phyloP scores from a whole-genome alignment of 37 sponge, comb jelly and placozoan species.

The Haliclona indistincta region DNA sequence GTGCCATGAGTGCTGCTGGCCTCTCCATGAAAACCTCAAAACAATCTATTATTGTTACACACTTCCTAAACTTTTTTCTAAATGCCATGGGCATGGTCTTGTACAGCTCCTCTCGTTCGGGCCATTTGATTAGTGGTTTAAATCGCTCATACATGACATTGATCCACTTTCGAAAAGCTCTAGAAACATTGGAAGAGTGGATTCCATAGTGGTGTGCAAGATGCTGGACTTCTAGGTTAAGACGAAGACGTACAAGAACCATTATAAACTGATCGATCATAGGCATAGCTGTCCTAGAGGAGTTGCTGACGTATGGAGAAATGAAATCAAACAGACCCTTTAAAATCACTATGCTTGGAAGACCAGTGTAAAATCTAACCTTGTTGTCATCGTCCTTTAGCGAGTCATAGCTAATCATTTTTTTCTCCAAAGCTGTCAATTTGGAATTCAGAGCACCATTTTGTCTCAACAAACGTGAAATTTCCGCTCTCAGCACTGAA shows the following conservation, averaged over 20 bases:
- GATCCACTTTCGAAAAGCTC: constrained; percentile 32
- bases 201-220: constrained; percentile 5
- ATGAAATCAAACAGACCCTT: constrained; percentile 22
- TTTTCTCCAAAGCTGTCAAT: too few species aligned
- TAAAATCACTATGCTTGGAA: constrained; percentile 14
- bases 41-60: constrained; percentile 29
- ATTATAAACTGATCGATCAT: constrained; percentile 37
- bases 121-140: constrained; percentile 27
- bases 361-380: constrained; percentile 40
- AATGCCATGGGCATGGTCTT: constrained; percentile 18
- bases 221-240: constrained; percentile 27
- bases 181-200: constrained; percentile 4
- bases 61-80: neutral
- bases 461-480: too few species aligned
- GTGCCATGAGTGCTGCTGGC: constrained; percentile 17
- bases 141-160: constrained; percentile 26
- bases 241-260: constrained; percentile 29
- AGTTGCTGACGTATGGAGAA: neutral
- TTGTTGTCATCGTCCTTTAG: constrained; percentile 21
- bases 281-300: neutral
- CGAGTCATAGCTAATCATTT: too few species aligned
- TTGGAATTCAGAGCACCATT: too few species aligned
- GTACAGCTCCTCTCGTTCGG: constrained; percentile 24
- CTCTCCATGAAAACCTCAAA: constrained; percentile 46
- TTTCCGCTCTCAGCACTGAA: too few species aligned